Percentiles rank a stretch among this genome's conserved stretches.
Evolutionary conservation across 2,113 vertebrate genomes (phyloP).

Genomic region (Hemichromis elongatus): DNA sequence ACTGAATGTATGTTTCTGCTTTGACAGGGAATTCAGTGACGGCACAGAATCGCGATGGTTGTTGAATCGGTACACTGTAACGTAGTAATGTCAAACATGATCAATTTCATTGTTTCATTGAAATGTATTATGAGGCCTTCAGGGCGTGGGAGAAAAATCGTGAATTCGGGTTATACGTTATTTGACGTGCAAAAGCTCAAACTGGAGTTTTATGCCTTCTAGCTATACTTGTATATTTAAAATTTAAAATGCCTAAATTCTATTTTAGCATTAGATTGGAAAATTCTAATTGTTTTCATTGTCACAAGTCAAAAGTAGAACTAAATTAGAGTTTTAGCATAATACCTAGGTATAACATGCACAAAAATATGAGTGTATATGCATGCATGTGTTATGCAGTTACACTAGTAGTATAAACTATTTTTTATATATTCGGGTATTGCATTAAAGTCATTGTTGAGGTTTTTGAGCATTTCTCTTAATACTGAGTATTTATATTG

Average conservation of each 20-base stretch:
- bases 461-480: neutral
- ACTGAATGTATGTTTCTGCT: neutral
- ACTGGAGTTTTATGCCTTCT: neutral
- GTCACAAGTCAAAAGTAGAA: neutral
- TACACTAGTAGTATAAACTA: neutral
- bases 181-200: neutral
- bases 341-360: neutral
- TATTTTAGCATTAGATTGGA: neutral
- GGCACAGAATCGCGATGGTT: neutral
- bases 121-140: constrained; percentile 1
- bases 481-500: neutral
- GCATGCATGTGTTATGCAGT: neutral
- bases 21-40: neutral
- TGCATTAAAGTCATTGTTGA: neutral
- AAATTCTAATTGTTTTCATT: neutral
- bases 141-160: neutral
- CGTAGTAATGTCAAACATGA: neutral
- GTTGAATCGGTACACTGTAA: neutral
- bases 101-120: neutral
- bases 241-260: neutral
- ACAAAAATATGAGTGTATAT: neutral
- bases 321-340: neutral
- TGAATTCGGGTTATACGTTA: fast-evolving
- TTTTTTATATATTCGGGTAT: neutral
- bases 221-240: too few relatives aligned